Conservation (phyloP, 2,797 vertebrate species). For the Notoglanidium macrostoma region DNA sequence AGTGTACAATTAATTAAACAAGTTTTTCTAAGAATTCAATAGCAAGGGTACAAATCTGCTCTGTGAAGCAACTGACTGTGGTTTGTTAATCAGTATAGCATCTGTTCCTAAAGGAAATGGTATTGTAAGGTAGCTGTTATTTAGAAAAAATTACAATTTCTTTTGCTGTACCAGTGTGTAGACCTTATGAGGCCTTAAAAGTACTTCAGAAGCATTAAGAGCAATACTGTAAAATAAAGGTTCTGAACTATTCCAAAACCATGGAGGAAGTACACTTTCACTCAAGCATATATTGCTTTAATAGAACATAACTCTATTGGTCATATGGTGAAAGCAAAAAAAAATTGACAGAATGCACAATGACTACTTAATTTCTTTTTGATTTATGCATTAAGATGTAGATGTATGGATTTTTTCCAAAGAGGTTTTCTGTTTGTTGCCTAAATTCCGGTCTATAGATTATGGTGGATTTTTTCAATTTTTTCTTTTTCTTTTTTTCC, state of each 20-base stretch:
- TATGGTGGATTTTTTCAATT: neutral
- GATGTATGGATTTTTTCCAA: neutral
- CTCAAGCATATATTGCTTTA: neutral
- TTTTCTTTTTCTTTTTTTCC: neutral
- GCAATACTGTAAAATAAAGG: neutral
- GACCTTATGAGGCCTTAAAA: neutral
- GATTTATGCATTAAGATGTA: neutral
- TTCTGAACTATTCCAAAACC: neutral
- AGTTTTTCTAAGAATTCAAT: neutral
- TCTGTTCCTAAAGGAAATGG: neutral
- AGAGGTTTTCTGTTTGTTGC: neutral
- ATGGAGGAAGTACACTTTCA: neutral
- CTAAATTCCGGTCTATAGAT: neutral
- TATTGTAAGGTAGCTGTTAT: neutral
- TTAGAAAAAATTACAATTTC: neutral
- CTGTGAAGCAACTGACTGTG: neutral
- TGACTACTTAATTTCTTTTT: neutral
- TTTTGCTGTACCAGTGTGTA: neutral
- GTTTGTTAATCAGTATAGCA: neutral
- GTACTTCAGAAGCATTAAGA: neutral
- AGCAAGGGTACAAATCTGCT: neutral
- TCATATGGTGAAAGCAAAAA: neutral
- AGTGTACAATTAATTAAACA: neutral
- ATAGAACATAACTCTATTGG: neutral
- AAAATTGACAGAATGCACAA: neutral